Conservation (phyloP, 2,797 vertebrate species). For the Loris lydekkerianus region DNA sequence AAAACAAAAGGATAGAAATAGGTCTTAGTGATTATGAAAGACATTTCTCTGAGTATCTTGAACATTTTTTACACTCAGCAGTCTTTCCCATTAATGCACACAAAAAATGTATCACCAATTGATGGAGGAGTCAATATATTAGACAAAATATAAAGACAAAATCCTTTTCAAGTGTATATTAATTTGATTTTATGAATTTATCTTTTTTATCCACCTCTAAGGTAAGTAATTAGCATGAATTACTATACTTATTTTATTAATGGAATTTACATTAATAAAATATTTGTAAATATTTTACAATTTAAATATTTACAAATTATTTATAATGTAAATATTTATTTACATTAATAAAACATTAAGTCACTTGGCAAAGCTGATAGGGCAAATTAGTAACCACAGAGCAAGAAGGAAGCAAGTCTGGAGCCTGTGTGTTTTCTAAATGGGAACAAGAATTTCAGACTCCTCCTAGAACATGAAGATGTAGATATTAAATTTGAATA, state of each 20-base stretch:
- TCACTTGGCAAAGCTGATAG: slow-evolving; percentile 37
- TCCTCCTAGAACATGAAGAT: slow-evolving; percentile 41
- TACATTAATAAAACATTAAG: not conserved
- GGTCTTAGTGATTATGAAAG: not conserved
- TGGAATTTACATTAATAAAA: slow-evolving; percentile 66
- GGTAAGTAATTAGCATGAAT: slow-evolving; percentile 45
- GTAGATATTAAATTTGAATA: slow-evolving; percentile 16
- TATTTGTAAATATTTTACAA: too few relatives aligned
- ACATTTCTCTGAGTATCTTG: not conserved
- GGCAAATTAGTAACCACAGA: slow-evolving; percentile 44
- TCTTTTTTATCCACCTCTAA: slow-evolving; percentile 35
- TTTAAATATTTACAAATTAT: too few relatives aligned
- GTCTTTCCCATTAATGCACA: not conserved
- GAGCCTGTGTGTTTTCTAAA: slow-evolving; percentile 37
- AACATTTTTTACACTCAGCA: not conserved
- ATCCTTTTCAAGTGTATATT: slow-evolving; percentile 28
- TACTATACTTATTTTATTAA: slow-evolving; percentile 59
- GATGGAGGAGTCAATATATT: not conserved
- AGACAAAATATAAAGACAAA: slow-evolving; percentile 24
- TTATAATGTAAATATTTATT: too few relatives aligned
- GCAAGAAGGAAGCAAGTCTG: not conserved
- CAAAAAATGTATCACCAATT: slow-evolving; percentile 12
- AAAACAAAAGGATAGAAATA: slow-evolving; percentile 21
- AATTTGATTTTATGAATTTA: slow-evolving; percentile 59
- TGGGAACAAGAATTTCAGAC: slow-evolving; percentile 28